Evolutionary conservation across 2,113 vertebrate species (phyloP).

Genomic region (Panthera uncia): DNA sequence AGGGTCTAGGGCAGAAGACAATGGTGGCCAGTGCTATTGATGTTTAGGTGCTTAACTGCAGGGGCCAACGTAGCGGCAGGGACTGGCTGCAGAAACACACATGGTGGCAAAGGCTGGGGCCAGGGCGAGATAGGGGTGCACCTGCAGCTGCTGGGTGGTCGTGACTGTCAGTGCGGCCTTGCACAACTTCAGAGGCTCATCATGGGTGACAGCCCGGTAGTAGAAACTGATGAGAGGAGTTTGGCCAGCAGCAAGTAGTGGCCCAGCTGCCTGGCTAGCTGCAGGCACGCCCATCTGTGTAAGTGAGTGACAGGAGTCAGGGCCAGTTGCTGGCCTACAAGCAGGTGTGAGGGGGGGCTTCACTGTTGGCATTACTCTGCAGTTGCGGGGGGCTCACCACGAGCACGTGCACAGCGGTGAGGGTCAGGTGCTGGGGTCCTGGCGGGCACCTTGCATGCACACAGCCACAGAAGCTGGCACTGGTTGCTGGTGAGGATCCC

Average conservation of each 20-base stretch:
- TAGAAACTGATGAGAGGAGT: background rate
- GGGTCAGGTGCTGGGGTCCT: no score
- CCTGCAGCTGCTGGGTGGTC: background rate
- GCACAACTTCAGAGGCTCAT: background rate
- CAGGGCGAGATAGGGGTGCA: background rate
- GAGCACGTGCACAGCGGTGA: no score
- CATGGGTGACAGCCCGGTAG: background rate
- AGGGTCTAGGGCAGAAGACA: background rate
- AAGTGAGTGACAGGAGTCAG: no score
- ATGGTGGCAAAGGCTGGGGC: background rate
- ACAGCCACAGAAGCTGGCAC: background rate
- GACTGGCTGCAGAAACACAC: background rate
- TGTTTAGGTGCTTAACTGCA: background rate
- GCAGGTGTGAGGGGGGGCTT: no score
- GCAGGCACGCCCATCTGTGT: no score
- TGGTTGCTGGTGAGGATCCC: background rate
- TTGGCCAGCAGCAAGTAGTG: no score
- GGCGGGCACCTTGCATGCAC: background rate
- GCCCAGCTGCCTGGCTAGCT: no score
- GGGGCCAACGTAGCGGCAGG: background rate
- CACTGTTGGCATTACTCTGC: no score
- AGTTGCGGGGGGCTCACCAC: no score
- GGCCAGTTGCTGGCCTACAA: no score
- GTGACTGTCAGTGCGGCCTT: background rate
- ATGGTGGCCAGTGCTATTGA: background rate